Base-by-base conservation (phyloP, 2,797 vertebrate species). In the Telmatherina bonti region DNA sequence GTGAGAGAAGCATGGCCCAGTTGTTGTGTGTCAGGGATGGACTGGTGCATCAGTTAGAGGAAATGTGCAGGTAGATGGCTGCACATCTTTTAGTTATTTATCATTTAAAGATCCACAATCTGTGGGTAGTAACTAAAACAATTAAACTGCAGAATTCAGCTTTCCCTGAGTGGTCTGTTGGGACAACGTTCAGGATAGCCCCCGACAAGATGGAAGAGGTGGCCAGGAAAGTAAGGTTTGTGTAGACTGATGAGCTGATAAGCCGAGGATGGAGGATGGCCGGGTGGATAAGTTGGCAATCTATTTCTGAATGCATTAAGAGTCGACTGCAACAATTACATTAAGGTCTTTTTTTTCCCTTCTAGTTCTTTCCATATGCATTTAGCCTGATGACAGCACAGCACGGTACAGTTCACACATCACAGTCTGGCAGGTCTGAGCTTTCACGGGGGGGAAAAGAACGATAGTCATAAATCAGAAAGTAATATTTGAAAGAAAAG, bases 381-480 rank as follows among this genome's bases (percentile, higher is more conserved):
- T 66, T 29, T 56, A 62, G 2, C 29, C 33, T 68, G 45, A 64
- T 74, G 76, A 85, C 81, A 76, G 67, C 67, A 61, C 24, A 57
- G 78, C 67, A 66, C 41, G 31, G 49, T 22, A 6, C 5, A 24
- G 61, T 68, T 85, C 88, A 85, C 77, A 76, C 80, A 74, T 88
- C 74, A 77, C 65, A 62, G 70, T 76, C 57, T 83, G 83, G 64
- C 81, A 74, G 75, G 47, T 76, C 67, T 36, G 70, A 76, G 82
- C 69, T 71, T 70, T 70, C 66, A 29, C 41, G 59, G 30, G 56
- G 11, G 47, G 31, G 22, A 0, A 61, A 67, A n/a, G 71, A 78
- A 55, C 26, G 36, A 70, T 30, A 55, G 69, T 45, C 75, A 78
- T 90, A 74, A 85, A 90, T 92, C 87, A 84, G 72, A 76, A 85